Evolutionary conservation across 2,113 vertebrate species (phyloP), one percentile per base, ranked within the genome.

Genomic region (Telmatochromis sp.): DNA sequence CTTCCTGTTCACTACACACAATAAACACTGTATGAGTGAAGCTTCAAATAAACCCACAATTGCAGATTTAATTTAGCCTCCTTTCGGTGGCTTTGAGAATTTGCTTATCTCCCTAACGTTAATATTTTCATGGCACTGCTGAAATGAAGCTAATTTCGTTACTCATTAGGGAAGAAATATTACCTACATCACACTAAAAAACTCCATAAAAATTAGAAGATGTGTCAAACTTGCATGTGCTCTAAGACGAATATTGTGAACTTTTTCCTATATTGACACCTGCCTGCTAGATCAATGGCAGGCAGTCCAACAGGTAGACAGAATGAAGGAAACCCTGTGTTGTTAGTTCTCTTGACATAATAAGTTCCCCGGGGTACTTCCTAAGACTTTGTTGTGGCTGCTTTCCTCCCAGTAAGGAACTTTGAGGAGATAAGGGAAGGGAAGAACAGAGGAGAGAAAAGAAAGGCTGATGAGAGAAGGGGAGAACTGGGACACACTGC

Each of bases 341-440:
- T 54, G 85, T 93, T 92, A 93, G 87, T 94, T 94, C 90, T 95
- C 85, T 87, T 71, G n/a, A 93, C 89, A 92, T 94, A 95, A 95
- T 92, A 95, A 93, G 92, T 93, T 95, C 94, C 93, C 93, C 93
- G 28, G 57, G 90, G 94, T 92, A 60, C 84, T 85, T 86, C 73
- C 86, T 87, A 53, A 89, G 82, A 89, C 83, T 87, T 90, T 91
- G 90, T 89, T 90, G 82, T 91, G 26, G 83, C 89, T 89, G 90
- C 86, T 87, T 89, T 82, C 50, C 89, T 91, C 86, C 81, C 80
- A 79, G 82, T 83, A 23, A 80, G 82, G 89, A 93, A 91, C 91
- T 94, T 88, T 91, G 80, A 92, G 84, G 85, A 87, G 87, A 92
- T 89, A 90, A 92, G 87, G 89, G 84, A 92, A 88, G 81, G 73